Percentiles rank a stretch among this genome's conserved stretches.
These are phyloP conservation scores for Adoxophyes honmai DNA, from an alignment of 1,140 invertebrate species.

Conservation along the genomic window DNA sequence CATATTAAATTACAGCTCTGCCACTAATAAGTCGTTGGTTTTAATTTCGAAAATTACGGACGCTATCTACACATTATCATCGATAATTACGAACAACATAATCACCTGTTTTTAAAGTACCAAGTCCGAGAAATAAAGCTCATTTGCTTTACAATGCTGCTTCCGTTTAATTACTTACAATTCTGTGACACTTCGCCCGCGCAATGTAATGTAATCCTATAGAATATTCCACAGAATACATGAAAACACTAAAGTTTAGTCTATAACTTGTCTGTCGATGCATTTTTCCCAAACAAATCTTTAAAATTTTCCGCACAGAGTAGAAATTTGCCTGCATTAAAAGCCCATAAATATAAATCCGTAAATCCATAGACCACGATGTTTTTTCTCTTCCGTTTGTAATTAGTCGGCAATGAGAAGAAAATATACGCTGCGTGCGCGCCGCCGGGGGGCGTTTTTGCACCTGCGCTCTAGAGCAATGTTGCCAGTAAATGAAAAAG, in stretches of 20 bases:
- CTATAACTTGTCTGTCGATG: neutral
- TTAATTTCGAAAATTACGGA: neutral
- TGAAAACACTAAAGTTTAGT: neutral
- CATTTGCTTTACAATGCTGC: too few species aligned
- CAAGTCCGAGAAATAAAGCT: too few species aligned
- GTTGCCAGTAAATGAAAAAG: too few species aligned
- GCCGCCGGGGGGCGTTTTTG: constrained; percentile 38
- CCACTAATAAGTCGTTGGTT: neutral
- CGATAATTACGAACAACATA: neutral
- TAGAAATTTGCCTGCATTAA: neutral
- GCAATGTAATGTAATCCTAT: too few species aligned
- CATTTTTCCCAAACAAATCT: neutral
- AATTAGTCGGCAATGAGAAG: constrained; percentile 47
- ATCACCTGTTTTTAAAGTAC: neutral
- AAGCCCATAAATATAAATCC: neutral
- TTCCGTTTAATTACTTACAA: too few species aligned
- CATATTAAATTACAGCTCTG: neutral
- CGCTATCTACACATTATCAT: constrained; percentile 3
- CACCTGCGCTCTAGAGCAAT: neutral
- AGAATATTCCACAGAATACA: too few species aligned
- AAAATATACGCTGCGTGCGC: constrained; percentile 33
- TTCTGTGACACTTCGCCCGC: too few species aligned
- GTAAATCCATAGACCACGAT: neutral
- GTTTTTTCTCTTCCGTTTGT: constrained; percentile 30
- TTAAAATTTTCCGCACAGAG: neutral